A percentile compares a stretch with the other conserved stretches of the same genome.
Evolutionary conservation across 1,140 invertebrate genomes (phyloP).

Genomic region (Pseudomyrmex cubaensis): DNA sequence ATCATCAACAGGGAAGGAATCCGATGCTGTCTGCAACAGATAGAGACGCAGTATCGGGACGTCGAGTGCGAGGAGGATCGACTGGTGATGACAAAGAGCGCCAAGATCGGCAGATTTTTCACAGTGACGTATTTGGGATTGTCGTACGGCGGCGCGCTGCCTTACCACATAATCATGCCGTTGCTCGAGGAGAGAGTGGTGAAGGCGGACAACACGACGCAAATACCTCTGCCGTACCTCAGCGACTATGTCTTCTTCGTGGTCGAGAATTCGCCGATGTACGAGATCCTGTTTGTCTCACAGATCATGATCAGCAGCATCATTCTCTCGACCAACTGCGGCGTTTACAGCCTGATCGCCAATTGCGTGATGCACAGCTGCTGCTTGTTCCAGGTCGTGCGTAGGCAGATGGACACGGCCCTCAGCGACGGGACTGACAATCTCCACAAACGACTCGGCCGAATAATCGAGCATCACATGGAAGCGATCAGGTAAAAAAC

Average conservation of each 20-base stretch:
- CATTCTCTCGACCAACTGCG: slow-evolving; percentile 80
- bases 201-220: slow-evolving; percentile 77
- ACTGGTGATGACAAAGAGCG: slow-evolving; percentile 77
- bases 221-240: slow-evolving; percentile 80
- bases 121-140: slow-evolving; percentile 77
- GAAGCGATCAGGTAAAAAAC: slow-evolving; percentile 75
- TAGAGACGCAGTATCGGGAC: slow-evolving; percentile 76
- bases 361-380: slow-evolving; percentile 77
- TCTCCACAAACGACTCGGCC: slow-evolving; percentile 37
- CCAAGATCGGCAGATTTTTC: slow-evolving; percentile 78
- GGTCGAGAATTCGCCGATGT: slow-evolving; percentile 76
- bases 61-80: slow-evolving; percentile 75
- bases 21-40: slow-evolving; percentile 73
- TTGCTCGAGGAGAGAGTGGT: slow-evolving; percentile 75
- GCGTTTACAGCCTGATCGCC: slow-evolving; percentile 80
- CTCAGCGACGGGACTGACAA: slow-evolving; percentile 1
- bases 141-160: slow-evolving; percentile 79
- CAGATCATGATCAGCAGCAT: slow-evolving; percentile 82
- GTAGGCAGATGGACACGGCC: slow-evolving; percentile 70
- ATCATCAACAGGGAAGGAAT: slow-evolving; percentile 78
- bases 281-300: slow-evolving; percentile 77
- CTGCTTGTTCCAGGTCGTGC: slow-evolving; percentile 78
- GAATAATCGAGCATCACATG: slow-evolving; percentile 73
- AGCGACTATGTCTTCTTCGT: slow-evolving; percentile 81
- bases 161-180: slow-evolving; percentile 81